Base-by-base conservation (phyloP, 2,113 vertebrate species). In the Atractosteus spatula region DNA sequence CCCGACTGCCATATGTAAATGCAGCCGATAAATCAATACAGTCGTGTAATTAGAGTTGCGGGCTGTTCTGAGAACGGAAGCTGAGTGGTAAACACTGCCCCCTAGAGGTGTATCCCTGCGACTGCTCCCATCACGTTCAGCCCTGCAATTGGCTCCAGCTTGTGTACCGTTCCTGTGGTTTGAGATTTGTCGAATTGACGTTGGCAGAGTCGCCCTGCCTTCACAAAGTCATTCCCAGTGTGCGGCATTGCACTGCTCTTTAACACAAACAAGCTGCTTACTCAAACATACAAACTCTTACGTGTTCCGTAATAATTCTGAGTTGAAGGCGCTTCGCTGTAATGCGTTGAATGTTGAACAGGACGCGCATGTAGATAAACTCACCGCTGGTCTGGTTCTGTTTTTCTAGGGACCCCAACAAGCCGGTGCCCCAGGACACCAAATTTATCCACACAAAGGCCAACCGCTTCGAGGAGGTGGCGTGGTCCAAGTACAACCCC, bases 381-480 rank as follows among this genome's bases (percentile, higher is more conserved):
- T 0, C 73, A 62, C 76, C 16, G 79, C 17, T 75, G 51, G 69
- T 45, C 29, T 29, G 70, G 41, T 76, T 44, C 72, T 84, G 71
- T 78, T 5, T 78, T 81, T 81, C 51, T 81, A 99, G 97, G 74
- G 97, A 99, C 81, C 97, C 97, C 81, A 99, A 99, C 90, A 98
- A 99, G 81, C 97, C 97, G 0, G 97, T 99, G 63, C 97, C 97
- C 55, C 97, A 99, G 83, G 97, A 99, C 81, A 99, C 97, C 80
- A 99, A 99, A 87, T 99, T 99, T 91, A 99, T 99, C 90, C 97
- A 99, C 85, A 99, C 97, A 68, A 99, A 99, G 91, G 96, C 97
- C 77, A 99, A 99, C 79, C 94, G 97, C 42, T 99, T 99, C 61
- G 97, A 99, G 75, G 97, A 99, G 85, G 97, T 99, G 76, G 97